These are phyloP conservation scores for Psittacula cyanocephala DNA, from an alignment of 2,113 vertebrate genomes.

Conservation along the genomic window DNA sequence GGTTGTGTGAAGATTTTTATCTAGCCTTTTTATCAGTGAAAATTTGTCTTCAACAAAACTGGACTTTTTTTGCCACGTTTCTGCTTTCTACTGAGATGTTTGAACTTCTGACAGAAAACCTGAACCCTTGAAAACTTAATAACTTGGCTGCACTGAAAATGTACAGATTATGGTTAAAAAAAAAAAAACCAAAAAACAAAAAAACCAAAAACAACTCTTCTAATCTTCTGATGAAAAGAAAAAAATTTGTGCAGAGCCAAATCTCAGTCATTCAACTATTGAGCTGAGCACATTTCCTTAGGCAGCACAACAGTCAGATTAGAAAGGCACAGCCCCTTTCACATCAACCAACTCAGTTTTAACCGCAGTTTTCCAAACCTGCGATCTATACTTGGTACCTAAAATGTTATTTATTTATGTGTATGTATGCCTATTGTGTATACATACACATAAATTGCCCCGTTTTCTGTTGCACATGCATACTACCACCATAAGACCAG, in stretches of 20 bases:
- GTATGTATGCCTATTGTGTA: background rate
- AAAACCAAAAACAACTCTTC: background rate
- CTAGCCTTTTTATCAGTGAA: background rate
- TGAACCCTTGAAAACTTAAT: background rate
- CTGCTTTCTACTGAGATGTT: background rate
- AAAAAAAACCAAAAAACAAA: too few relatives aligned
- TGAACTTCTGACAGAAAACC: background rate
- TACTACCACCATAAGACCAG: background rate
- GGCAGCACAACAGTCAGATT: background rate
- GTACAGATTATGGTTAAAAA: background rate
- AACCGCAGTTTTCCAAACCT: background rate
- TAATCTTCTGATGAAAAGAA: slow-evolving; percentile 6
- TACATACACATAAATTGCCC: background rate
- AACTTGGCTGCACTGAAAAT: background rate
- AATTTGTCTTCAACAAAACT: background rate
- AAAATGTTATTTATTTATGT: background rate
- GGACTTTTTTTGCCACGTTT: background rate
- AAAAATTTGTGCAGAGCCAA: background rate
- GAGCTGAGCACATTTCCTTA: background rate
- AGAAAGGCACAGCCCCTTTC: background rate
- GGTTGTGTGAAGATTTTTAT: background rate
- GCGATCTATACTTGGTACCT: background rate
- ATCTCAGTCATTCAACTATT: background rate
- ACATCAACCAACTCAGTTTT: background rate
- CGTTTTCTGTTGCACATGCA: background rate